A percentile compares a stretch with the other conserved stretches of the same genome.
These are phyloP conservation scores for Stercorarius parasiticus DNA, from an alignment of 2,113 vertebrate genomes.

Conservation along the genomic window DNA sequence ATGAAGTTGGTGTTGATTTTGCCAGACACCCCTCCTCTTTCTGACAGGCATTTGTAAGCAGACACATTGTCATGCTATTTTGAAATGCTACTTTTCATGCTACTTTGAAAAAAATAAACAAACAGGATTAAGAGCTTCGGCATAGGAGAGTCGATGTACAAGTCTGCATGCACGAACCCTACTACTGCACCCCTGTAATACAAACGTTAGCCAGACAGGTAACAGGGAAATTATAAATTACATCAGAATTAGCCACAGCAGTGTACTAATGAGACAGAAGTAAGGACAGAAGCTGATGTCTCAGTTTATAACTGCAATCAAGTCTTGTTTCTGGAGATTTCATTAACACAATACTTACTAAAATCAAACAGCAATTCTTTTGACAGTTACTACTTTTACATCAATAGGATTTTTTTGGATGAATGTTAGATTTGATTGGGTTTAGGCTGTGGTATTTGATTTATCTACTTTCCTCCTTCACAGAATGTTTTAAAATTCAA, in stretches of 20 bases:
- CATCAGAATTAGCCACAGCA: neutral
- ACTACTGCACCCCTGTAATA: neutral
- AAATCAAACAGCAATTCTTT: neutral
- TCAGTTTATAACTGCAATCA: neutral
- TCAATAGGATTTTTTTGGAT: neutral
- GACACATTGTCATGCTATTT: neutral
- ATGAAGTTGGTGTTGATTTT: neutral
- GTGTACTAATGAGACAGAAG: neutral
- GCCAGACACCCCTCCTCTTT: neutral
- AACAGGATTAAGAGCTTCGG: neutral
- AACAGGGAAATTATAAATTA: neutral
- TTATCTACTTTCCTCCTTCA: neutral
- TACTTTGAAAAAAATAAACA: neutral
- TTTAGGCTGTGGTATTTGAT: neutral
- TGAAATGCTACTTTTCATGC: no score
- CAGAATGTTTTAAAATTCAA: neutral
- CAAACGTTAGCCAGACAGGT: neutral
- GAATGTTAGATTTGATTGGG: neutral
- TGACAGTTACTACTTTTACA: neutral
- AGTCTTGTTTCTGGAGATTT: neutral
- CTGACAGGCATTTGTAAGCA: neutral
- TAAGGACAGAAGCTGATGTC: neutral
- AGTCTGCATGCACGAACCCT: neutral
- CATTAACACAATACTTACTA: neutral
- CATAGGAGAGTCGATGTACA: neutral